Percentiles rank a stretch among this genome's conserved stretches.
Evolutionary conservation across 2,797 vertebrate genomes (phyloP).

Genomic region (Calcarius lapponicus): DNA sequence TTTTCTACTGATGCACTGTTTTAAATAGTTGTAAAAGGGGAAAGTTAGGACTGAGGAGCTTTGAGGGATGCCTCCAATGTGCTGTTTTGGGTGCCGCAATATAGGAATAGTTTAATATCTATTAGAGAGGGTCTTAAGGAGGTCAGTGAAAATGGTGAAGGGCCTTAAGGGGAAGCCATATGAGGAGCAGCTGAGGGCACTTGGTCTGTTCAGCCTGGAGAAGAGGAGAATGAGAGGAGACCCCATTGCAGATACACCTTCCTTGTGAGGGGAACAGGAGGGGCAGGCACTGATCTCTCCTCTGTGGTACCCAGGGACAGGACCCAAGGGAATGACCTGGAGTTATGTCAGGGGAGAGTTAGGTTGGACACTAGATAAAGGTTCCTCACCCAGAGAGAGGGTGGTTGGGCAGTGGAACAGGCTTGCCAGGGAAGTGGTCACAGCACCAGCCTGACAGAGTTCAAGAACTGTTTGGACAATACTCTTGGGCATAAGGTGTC

Average conservation of each 20-base stretch:
- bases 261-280: neutral
- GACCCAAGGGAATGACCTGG: fast-evolving
- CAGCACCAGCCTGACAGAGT: neutral
- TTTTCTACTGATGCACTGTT: neutral
- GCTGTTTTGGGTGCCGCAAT: neutral
- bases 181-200: fast-evolving
- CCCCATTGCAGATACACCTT: neutral
- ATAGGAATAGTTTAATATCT: too few species aligned
- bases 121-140: too few species aligned
- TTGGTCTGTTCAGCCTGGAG: neutral
- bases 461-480: neutral
- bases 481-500: fast-evolving
- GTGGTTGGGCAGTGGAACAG: neutral
- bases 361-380: neutral
- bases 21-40: neutral
- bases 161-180: fast-evolving
- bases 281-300: neutral
- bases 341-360: too few species aligned
- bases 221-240: neutral
- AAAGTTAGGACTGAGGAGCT: neutral
- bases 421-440: neutral
- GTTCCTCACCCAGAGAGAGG: neutral
- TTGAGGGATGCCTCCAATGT: neutral
- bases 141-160: fast-evolving
- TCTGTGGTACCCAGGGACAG: neutral